Percentiles rank a stretch among this genome's conserved stretches.
These are phyloP conservation scores for Vidua chalybeata DNA, from an alignment of 2,113 vertebrate genomes.

Conservation along the genomic window DNA sequence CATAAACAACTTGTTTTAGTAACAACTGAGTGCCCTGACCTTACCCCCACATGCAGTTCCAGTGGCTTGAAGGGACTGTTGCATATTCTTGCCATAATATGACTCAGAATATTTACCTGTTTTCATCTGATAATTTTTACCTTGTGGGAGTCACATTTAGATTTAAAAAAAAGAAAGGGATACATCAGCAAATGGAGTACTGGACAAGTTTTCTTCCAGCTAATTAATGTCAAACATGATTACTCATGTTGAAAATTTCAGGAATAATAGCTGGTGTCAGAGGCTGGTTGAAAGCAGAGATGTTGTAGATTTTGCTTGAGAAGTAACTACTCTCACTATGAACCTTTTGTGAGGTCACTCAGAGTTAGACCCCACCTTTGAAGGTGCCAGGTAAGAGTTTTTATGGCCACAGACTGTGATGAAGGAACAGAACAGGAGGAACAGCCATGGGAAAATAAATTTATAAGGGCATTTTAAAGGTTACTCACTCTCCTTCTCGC, in stretches of 20 bases:
- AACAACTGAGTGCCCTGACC: constrained; percentile 16
- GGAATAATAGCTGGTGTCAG: background rate
- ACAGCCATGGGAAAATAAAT: background rate
- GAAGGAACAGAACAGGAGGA: background rate
- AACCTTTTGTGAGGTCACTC: background rate
- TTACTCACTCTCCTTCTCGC: background rate
- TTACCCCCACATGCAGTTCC: background rate
- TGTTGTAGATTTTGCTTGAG: background rate
- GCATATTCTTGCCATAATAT: background rate
- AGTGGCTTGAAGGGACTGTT: background rate
- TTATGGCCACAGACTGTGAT: background rate
- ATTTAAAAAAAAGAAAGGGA: background rate
- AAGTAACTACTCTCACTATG: background rate
- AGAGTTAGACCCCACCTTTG: background rate
- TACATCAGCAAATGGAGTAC: background rate
- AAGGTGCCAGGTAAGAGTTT: background rate
- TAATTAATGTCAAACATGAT: background rate
- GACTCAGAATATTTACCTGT: background rate
- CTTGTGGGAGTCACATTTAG: background rate
- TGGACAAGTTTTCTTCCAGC: background rate
- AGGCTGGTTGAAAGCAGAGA: background rate
- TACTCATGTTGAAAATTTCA: background rate
- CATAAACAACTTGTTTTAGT: constrained; percentile 37
- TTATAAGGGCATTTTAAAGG: background rate
- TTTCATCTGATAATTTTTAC: background rate